phyloP scores from a whole-genome alignment of 2,888 invertebrate genomes.

The Lasioglossum zephyrum region DNA sequence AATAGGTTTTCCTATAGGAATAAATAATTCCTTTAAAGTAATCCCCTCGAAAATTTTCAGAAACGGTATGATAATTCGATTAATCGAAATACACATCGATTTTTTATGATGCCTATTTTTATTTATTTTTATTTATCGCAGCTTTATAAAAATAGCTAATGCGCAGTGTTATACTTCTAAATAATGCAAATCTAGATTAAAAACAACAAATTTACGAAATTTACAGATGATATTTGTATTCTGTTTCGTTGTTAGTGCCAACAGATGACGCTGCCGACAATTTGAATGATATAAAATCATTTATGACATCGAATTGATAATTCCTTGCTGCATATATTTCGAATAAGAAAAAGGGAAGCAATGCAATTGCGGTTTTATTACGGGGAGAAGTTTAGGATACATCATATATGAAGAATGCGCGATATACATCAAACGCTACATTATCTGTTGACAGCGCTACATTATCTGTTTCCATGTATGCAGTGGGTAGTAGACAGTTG shows the following conservation, averaged over 20 bases:
- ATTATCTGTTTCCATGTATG: slow-evolving; percentile 1
- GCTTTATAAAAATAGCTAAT: too few relatives aligned
- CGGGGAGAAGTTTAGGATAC: not conserved
- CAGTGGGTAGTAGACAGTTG: not conserved
- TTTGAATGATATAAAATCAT: slow-evolving; percentile 11
- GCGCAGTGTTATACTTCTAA: too few relatives aligned
- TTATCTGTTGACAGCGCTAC: slow-evolving; percentile 6
- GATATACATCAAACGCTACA: not conserved
- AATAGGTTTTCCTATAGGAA: slow-evolving; percentile 10
- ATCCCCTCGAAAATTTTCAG: not conserved
- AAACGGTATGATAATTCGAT: not conserved
- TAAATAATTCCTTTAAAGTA: not conserved
- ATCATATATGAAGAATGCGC: slow-evolving; percentile 39
- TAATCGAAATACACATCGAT: too few relatives aligned
- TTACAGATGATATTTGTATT: not conserved
- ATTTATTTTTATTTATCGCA: too few relatives aligned
- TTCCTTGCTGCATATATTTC: not conserved
- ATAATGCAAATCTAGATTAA: too few relatives aligned
- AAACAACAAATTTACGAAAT: not conserved
- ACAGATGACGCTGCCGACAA: slow-evolving; percentile 29
- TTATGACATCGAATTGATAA: not conserved
- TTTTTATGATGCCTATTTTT: too few relatives aligned
- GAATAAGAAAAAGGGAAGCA: not conserved
- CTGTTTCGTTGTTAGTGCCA: not conserved
- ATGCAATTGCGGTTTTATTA: not conserved